phyloP scores from a whole-genome alignment of 1,140 invertebrate species.

The Drosophila novamexicana region DNA sequence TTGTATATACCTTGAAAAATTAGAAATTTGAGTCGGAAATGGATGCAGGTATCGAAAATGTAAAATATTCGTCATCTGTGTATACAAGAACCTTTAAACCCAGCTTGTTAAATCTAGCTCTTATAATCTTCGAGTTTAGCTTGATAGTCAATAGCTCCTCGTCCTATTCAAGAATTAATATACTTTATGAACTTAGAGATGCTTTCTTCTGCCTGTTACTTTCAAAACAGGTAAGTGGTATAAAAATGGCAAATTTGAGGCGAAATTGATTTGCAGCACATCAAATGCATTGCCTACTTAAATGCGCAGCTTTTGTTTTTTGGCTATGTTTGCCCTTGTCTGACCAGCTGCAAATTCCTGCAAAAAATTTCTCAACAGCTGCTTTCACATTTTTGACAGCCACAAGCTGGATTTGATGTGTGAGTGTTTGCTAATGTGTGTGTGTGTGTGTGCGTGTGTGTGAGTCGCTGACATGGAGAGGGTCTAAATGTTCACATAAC shows the following conservation, averaged over 20 bases:
- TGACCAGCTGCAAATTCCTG: not conserved
- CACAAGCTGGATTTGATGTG: not conserved
- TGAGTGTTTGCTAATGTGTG: not conserved
- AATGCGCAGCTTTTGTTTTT: conserved; percentile 15
- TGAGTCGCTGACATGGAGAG: not conserved
- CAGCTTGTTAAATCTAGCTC: too few species aligned
- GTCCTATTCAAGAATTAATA: too few species aligned
- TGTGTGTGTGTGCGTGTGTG: not conserved
- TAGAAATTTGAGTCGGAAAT: too few species aligned
- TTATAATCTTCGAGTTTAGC: too few species aligned
- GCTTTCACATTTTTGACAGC: not conserved
- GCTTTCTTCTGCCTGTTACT: too few species aligned
- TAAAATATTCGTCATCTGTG: too few species aligned
- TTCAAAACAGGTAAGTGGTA: too few species aligned
- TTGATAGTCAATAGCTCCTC: too few species aligned
- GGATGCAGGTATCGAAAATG: too few species aligned
- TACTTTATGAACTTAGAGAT: too few species aligned
- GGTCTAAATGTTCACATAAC: not conserved
- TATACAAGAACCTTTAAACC: too few species aligned
- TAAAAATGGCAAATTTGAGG: not conserved
- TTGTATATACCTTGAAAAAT: too few species aligned
- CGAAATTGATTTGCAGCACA: not conserved
- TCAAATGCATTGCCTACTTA: conserved; percentile 24
- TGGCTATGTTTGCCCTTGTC: not conserved
- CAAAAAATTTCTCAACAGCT: not conserved